Evolutionary conservation across 1,140 invertebrate species (phyloP).

Genomic region (Teleopsis dalmanni): DNA sequence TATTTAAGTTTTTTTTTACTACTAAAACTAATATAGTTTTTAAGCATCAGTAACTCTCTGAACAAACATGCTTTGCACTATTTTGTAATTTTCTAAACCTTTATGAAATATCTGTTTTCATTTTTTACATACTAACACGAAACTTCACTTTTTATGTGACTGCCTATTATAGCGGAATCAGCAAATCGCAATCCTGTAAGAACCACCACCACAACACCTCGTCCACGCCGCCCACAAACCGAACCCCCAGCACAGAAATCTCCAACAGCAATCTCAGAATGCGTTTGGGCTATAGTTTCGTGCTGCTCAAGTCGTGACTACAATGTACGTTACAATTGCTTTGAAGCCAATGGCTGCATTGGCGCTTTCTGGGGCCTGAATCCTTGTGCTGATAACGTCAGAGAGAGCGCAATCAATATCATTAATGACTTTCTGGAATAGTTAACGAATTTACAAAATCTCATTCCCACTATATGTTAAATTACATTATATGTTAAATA

Average conservation of each 20-base stretch:
- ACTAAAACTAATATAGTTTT: too few species aligned
- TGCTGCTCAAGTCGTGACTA: slow-evolving; percentile 51
- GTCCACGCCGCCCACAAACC: background rate
- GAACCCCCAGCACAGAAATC: background rate
- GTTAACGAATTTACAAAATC: background rate
- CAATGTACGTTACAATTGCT: slow-evolving; percentile 51
- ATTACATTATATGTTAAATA: too few species aligned
- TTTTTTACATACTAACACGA: too few species aligned
- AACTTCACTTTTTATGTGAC: background rate
- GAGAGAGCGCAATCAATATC: slow-evolving; percentile 26
- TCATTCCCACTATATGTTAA: too few species aligned
- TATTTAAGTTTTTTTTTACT: too few species aligned
- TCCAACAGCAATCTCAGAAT: slow-evolving; percentile 45
- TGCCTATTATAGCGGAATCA: background rate
- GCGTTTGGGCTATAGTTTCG: slow-evolving; percentile 59
- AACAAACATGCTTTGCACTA: too few species aligned
- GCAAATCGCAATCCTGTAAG: background rate
- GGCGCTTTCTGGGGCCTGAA: slow-evolving; percentile 55
- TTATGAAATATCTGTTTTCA: too few species aligned
- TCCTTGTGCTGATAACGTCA: slow-evolving; percentile 51
- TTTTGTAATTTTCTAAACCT: too few species aligned
- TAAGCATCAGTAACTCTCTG: too few species aligned
- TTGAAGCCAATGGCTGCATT: slow-evolving; percentile 57
- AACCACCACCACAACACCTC: background rate
- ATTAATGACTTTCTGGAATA: too few species aligned